phyloP scores from a whole-genome alignment of 2,888 invertebrate species.

The Apamea sordens region DNA sequence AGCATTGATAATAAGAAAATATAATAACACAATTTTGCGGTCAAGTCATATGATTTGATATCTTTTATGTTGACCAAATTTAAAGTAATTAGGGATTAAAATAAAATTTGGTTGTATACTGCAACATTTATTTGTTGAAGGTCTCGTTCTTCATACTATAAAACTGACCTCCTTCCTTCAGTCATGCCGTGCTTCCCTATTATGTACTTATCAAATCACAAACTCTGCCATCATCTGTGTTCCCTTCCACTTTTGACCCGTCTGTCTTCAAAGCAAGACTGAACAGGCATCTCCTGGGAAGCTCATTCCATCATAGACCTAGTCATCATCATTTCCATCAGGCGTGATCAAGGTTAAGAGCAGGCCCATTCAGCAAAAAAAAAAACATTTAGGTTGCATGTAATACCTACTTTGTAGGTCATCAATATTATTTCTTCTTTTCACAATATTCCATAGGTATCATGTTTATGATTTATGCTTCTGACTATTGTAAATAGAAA shows the following conservation, averaged over 20 bases:
- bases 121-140: background rate
- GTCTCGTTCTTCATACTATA: background rate
- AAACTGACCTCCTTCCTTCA: background rate
- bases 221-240: background rate
- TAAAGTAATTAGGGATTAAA: background rate
- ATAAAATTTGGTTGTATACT: background rate
- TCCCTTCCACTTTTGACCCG: background rate
- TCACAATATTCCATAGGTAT: background rate
- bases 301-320: background rate
- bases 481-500: slow-evolving; percentile 9
- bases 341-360: background rate
- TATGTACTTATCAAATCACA: background rate
- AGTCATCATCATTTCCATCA: background rate
- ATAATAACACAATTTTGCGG: background rate
- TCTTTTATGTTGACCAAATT: background rate
- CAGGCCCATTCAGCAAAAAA: background rate
- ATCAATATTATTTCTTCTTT: slow-evolving; percentile 14
- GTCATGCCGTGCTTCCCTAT: background rate
- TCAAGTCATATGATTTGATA: background rate
- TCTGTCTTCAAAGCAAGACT: background rate
- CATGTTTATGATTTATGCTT: slow-evolving; percentile 3
- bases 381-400: background rate
- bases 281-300: background rate
- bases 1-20: slow-evolving; percentile 8
- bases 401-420: background rate